Base-by-base conservation (phyloP, 2,797 vertebrate species). In the Astyanax mexicanus region DNA sequence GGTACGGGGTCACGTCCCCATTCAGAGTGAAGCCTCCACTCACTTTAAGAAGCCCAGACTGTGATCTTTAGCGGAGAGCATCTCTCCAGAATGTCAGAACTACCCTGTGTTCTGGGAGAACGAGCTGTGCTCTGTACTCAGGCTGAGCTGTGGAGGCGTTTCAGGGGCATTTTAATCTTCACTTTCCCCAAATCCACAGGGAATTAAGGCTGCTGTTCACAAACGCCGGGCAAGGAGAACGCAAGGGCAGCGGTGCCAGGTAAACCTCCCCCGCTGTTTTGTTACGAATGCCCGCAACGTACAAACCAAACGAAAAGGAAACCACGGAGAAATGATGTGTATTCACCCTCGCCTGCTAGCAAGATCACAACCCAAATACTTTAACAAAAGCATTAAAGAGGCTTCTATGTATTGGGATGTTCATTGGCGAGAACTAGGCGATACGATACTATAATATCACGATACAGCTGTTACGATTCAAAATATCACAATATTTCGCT, bases 101-200 rank as follows among this genome's bases (percentile, higher is more conserved):
- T 42, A 76, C 62, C 52, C 65, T 78, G 65, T 70, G 40, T 62
- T 74, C 70, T 75, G n/a, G 17, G 62, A 78, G 73, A 83, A 81
- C 83, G 78, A 27, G 11, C 35, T 55, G 71, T 79, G 57, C 68
- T 81, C 66, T 69, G 49, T 29, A n/a, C n/a, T n/a, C n/a, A n/a
- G 12, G 60, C 80, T 66, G 47, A 42, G 45, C 54, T 58, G 69
- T 44, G 75, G 55, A 68, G 67, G 17, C 67, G 37, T 65, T 69
- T 65, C 9, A 37, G 73, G 74, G 78, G 38, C 62, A 57, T 80
- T 85, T 83, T 82, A 83, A 88, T 86, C 72, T 78, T 71, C 42
- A 23, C 64, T 52, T 58, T 74, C 72, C 62, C 74, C 74, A 80
- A 87, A 84, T 87, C 86, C 82, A 29, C 58, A 60, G 80, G 85